phyloP scores from a whole-genome alignment of 35 echinoderm and acorn worm genomes.

The Eucidaris tribuloides region DNA sequence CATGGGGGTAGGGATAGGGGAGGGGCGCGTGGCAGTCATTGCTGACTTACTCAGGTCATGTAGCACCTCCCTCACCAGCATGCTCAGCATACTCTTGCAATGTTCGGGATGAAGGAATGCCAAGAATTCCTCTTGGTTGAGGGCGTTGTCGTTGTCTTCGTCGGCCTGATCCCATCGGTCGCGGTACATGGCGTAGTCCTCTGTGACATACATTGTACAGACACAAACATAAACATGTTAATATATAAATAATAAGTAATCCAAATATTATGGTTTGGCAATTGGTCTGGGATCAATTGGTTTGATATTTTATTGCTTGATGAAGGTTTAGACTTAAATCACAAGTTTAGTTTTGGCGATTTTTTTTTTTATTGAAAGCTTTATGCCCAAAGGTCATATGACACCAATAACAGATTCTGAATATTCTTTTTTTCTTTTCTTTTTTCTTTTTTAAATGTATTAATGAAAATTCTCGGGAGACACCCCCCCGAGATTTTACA shows the following conservation, averaged over 20 bases:
- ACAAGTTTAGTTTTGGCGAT: no score
- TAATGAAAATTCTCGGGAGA: no score
- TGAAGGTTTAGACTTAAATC: neutral
- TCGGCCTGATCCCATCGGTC: slow-evolving; percentile 90
- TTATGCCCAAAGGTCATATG: no score
- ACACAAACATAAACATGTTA: neutral
- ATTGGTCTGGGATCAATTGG: no score
- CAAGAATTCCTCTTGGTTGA: slow-evolving; percentile 70
- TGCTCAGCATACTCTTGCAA: slow-evolving; percentile 79
- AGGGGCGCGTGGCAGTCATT: no score
- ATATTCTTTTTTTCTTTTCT: no score
- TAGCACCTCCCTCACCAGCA: slow-evolving; percentile 83
- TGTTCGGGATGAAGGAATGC: slow-evolving; percentile 96
- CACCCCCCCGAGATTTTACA: neutral
- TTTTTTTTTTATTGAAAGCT: no score
- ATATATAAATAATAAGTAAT: neutral
- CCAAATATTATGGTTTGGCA: neutral
- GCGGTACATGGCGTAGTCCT: slow-evolving; percentile 87
- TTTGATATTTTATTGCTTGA: neutral
- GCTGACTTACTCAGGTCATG: slow-evolving; percentile 94
- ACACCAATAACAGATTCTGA: no score
- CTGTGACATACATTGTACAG: neutral
- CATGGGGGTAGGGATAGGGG: no score
- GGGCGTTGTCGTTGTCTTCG: slow-evolving; percentile 74
- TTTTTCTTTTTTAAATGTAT: neutral